A percentile compares a stretch with the other conserved stretches of the same genome.
These are phyloP conservation scores for Dinomys branickii DNA, from an alignment of 2,113 vertebrate genomes.

Conservation along the genomic window DNA sequence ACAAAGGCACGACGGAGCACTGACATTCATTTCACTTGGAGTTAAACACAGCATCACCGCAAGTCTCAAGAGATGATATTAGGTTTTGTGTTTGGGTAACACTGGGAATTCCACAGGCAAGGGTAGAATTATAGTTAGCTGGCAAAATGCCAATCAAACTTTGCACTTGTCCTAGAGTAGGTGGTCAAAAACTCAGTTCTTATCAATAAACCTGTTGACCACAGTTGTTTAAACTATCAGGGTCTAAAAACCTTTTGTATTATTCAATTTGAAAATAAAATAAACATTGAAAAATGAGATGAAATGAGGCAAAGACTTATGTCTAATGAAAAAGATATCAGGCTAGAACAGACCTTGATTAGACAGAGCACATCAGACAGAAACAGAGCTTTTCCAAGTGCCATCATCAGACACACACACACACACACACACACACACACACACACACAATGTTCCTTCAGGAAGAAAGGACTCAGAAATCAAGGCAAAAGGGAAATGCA, in stretches of 20 bases:
- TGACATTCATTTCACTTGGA: slow-evolving; percentile 63
- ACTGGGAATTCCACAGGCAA: slow-evolving; percentile 60
- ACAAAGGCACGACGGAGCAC: not conserved
- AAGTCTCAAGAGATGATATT: slow-evolving; percentile 61
- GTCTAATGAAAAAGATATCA: not conserved
- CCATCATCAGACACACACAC: too few relatives aligned
- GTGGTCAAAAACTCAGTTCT: slow-evolving; percentile 65
- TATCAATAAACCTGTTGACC: slow-evolving; percentile 33
- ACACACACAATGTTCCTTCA: not conserved
- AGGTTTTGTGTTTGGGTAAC: slow-evolving; percentile 54
- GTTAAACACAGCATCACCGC: slow-evolving; percentile 52
- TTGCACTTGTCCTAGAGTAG: slow-evolving; percentile 73
- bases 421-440: not conserved
- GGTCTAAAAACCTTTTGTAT: not conserved
- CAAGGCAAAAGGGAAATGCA: not conserved
- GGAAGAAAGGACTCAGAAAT: not conserved
- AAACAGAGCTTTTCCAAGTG: slow-evolving; percentile 18
- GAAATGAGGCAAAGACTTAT: slow-evolving; percentile 25
- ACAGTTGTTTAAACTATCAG: slow-evolving; percentile 27
- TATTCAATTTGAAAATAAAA: slow-evolving; percentile 58
- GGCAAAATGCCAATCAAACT: slow-evolving; percentile 64
- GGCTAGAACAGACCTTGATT: not conserved
- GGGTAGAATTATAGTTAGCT: slow-evolving; percentile 61
- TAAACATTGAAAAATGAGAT: slow-evolving; percentile 12
- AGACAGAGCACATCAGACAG: not conserved